These are phyloP conservation scores for Leptothorax acervorum DNA, from an alignment of 2,888 invertebrate species.

Conservation along the genomic window DNA sequence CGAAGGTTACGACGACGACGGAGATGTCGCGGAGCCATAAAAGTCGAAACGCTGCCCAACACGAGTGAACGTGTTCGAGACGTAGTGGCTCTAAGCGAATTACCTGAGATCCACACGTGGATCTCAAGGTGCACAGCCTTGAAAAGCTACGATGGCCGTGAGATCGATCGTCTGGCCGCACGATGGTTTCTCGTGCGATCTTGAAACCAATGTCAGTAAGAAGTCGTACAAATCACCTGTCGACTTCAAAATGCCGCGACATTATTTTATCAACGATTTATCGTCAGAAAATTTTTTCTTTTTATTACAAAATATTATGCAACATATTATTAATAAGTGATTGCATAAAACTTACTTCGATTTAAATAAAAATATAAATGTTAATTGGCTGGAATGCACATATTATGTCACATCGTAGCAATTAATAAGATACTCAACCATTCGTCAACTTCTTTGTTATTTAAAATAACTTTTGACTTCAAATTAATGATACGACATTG, in stretches of 20 bases:
- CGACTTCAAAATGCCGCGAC: constrained; percentile 6
- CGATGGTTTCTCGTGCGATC: constrained; percentile 44
- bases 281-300: not conserved
- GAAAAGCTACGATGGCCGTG: constrained; percentile 72
- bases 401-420: not conserved
- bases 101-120: constrained; percentile 68
- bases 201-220: constrained; percentile 15
- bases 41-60: constrained; percentile 63
- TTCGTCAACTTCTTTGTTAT: constrained; percentile 36
- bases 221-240: constrained; percentile 35
- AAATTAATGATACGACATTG: constrained; percentile 47
- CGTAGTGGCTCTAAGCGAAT: constrained; percentile 67
- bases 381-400: not conserved
- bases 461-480: constrained; percentile 53
- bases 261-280: constrained; percentile 19
- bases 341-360: not conserved
- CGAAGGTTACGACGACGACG: constrained; percentile 57
- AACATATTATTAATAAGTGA: not conserved
- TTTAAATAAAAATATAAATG: constrained; percentile 2
- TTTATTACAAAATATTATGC: not conserved
- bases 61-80: constrained; percentile 52
- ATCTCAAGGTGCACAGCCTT: constrained; percentile 67
- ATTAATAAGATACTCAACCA: not conserved
- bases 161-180: constrained; percentile 64
- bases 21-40: constrained; percentile 64